phyloP scores from a whole-genome alignment of 1,140 invertebrate species.

The Zaprionus inermis region DNA sequence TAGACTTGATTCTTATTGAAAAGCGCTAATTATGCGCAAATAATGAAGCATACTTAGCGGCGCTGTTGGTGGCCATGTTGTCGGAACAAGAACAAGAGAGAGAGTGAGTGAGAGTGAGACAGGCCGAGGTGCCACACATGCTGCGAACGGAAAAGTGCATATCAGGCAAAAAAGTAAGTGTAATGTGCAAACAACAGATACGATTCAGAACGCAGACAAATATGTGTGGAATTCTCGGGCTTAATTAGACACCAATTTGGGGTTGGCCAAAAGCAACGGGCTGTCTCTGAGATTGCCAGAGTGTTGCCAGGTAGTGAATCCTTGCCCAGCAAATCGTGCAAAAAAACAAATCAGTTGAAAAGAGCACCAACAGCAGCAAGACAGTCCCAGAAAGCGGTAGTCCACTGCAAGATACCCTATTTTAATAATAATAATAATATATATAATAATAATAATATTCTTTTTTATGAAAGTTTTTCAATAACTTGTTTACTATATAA shows the following conservation, averaged over 20 bases:
- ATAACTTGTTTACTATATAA: no score
- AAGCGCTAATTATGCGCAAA: constrained; percentile 78
- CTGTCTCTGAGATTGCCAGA: constrained; percentile 5
- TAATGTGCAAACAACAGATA: constrained; percentile 34
- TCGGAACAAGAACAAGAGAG: no score
- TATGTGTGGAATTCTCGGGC: constrained; percentile 46
- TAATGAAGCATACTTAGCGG: constrained; percentile 53
- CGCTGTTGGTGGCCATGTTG: no score
- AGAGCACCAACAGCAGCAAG: neutral
- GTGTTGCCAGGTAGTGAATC: constrained; percentile 23
- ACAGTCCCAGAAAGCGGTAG: neutral
- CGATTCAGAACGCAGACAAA: constrained; percentile 2
- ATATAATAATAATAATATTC: no score
- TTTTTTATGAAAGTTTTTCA: no score
- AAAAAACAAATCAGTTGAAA: constrained; percentile 16
- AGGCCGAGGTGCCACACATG: constrained; percentile 12
- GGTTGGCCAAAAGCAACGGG: constrained; percentile 14
- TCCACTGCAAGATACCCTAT: neutral
- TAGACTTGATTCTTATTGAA: constrained; percentile 59
- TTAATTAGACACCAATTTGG: constrained; percentile 61
- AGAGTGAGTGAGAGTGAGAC: neutral
- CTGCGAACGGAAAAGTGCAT: constrained; percentile 32
- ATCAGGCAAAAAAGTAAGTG: constrained; percentile 49
- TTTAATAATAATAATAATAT: neutral
- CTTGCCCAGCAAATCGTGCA: no score